A percentile compares a stretch with the other conserved stretches of the same genome.
Evolutionary conservation across 2,888 invertebrate species (phyloP).

Genomic region (Tryphoninae sp.): DNA sequence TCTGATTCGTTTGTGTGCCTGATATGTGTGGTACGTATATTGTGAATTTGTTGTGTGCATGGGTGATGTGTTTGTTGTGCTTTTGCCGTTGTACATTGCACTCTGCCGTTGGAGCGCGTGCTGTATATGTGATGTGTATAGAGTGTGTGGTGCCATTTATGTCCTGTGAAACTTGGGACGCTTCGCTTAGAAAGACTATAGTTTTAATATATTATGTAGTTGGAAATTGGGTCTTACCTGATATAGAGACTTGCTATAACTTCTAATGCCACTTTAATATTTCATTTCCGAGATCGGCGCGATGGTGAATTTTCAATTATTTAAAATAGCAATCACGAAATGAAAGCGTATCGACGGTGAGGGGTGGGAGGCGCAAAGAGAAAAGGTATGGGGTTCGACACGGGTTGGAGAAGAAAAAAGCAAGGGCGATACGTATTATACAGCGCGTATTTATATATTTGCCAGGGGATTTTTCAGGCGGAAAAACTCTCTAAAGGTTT

Average conservation of each 20-base stretch:
- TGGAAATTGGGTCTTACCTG: background rate
- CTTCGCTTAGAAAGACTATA: too few species aligned
- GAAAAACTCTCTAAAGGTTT: slow-evolving; percentile 78
- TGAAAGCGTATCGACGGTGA: slow-evolving; percentile 74
- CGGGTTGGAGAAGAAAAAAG: background rate
- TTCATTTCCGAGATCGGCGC: slow-evolving; percentile 2
- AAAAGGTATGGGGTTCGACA: slow-evolving; percentile 16
- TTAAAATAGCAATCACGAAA: slow-evolving; percentile 80
- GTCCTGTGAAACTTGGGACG: too few species aligned
- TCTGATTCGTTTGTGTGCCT: too few species aligned
- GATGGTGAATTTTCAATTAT: slow-evolving; percentile 72
- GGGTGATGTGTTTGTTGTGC: too few species aligned
- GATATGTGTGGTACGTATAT: too few species aligned
- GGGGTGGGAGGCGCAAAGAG: slow-evolving; percentile 34
- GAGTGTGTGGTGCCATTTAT: too few species aligned
- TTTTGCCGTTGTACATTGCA: too few species aligned
- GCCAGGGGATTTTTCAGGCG: slow-evolving; percentile 72
- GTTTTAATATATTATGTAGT: background rate
- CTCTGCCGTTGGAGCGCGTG: too few species aligned
- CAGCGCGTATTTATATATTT: slow-evolving; percentile 65
- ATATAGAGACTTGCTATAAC: slow-evolving; percentile 18
- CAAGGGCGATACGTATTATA: background rate
- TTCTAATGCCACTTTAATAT: background rate
- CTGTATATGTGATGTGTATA: too few species aligned
- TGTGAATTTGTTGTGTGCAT: too few species aligned